Base-by-base conservation (phyloP, 1,140 invertebrate species). In the Trissolcus basalis region DNA sequence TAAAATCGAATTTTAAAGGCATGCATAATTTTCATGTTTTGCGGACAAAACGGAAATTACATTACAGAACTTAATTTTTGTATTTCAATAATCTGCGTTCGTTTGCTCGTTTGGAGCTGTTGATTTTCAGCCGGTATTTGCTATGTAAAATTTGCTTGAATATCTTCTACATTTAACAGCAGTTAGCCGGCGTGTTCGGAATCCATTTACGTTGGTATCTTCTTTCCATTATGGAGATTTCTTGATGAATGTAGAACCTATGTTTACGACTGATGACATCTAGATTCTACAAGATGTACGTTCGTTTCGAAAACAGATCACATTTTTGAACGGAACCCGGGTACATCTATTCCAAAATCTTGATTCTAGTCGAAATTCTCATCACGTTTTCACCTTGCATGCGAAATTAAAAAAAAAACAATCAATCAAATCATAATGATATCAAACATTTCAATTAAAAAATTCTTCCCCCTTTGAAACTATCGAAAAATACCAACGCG, bases 171-270 rank as follows among this genome's bases (percentile, higher is more conserved):
- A 71, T 64, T 72, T 64, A 65, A 72, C 69, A 55, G 54, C 51
- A 72, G 69, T 72, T 73, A 73, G 61, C 70, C 70, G 60, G 61
- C 56, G 41, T 73, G 61, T 73, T 73, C 64, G 55, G 61, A 73
- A 67, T 73, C 70, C 50, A 73, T 73, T 73, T 73, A 61, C 61
- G 32, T 54, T 35, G 55, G 61, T 73, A 73, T 67, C 70, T 73
- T 73, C 61, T 73, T 73, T 73, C 61, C 61, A 73, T 73, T 65
- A 65, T 65, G 61, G 61, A 73, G 56, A 73, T 73, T 65, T 55
- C 70, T 60, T 73, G 70, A 73, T 73, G 54, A 73, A 60, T 73
- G 61, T 73, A 65, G 54, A 65, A 55, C 55, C 48, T 54, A 65
- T 58, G 61, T 73, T 65, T 72, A 71, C 59, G 41, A 33, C 53